Base-by-base conservation (phyloP, 2,797 vertebrate genomes). In the Oreortyx pictus region DNA sequence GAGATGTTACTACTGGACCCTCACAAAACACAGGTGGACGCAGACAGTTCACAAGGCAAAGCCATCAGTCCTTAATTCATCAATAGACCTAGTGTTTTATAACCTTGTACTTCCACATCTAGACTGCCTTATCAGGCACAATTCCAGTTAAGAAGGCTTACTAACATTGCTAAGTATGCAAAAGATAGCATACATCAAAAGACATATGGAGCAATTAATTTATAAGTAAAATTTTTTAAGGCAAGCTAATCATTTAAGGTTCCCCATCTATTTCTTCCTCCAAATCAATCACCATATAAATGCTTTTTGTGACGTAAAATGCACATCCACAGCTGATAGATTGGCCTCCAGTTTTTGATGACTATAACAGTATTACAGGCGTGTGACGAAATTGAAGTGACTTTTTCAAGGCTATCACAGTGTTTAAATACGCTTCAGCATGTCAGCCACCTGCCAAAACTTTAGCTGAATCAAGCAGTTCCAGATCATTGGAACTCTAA, bases 361-460 rank as follows among this genome's bases (percentile, higher is more conserved):
- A 60, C 35, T 92, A 14, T 46, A 78, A 83, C 52, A 90, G 43
- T 44, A 94, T 94, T 89, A 94, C 71, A 82, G 82, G 47, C 81
- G 66, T 5, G 49, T 56, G 88, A 83, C 92, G 81, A 86, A 92
- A 85, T 49, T 82, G 54, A 87, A 94, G 77, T 25, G 11, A 92
- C 81, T 93, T 96, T 91, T 95, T 92, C 93, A 97, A 96, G 94
- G 88, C 95, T 86, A 96, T 88, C 93, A 75, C n/a, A 79, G 62
- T 71, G 47, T 88, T 96, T 92, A 87, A 91, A 91, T 92, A 64
- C 43, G 91, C 92, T 92, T 87, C 86, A 91, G 65, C 24, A 70
- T 94, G 73, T 95, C 96, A 94, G 56, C 93, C 94, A 96, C 96
- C 96, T 97, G 96, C 97, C 97, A 96, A 96, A 95, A 93, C 93